These are phyloP conservation scores for Hyperoodon ampullatus DNA, from an alignment of 2,113 vertebrate species.

Conservation along the genomic window DNA sequence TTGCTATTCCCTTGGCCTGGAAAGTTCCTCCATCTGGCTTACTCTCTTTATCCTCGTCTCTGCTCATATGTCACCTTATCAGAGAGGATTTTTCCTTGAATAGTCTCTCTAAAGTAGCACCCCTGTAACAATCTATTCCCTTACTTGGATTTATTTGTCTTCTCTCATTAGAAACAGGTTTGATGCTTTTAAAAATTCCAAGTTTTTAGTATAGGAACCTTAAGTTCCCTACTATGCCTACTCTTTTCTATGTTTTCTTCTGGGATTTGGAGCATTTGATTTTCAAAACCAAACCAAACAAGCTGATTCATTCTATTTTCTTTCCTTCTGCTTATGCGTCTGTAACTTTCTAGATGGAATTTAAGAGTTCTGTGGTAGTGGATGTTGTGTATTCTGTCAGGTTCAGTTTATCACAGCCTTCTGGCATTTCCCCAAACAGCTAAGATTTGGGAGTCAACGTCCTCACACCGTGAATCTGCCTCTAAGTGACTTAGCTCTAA, in stretches of 20 bases:
- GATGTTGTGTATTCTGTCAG: not conserved
- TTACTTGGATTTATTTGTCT: not conserved
- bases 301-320: not conserved
- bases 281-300: not conserved
- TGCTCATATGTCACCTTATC: not conserved
- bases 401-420: not conserved
- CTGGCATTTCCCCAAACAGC: not conserved
- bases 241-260: not conserved
- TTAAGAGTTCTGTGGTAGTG: not conserved
- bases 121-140: not conserved
- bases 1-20: not conserved
- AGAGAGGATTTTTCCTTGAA: not conserved
- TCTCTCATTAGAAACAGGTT: conserved; percentile 5
- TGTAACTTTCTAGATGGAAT: not conserved
- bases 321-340: not conserved
- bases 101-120: not conserved
- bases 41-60: not conserved
- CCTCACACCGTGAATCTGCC: not conserved
- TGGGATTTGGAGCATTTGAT: not conserved
- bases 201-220: not conserved
- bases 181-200: not conserved
- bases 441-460: not conserved
- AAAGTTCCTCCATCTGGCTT: not conserved
- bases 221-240: not conserved
- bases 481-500: not conserved